A percentile compares a stretch with the other conserved stretches of the same genome.
Evolutionary conservation across 1,140 invertebrate genomes (phyloP).

Genomic region (Musca domestica): DNA sequence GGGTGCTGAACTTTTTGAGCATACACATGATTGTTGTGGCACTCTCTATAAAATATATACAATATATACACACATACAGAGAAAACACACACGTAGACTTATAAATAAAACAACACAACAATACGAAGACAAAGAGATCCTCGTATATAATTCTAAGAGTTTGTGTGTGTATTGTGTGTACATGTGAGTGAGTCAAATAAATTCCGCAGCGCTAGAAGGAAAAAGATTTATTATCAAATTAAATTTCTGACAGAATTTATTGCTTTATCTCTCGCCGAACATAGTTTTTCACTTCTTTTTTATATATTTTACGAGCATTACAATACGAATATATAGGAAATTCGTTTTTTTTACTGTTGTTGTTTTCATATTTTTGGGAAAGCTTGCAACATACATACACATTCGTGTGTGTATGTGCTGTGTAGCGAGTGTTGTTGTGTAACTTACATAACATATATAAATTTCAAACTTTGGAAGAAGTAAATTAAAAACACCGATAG

Average conservation of each 20-base stretch:
- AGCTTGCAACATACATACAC: too few relatives aligned
- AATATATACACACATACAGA: conserved; percentile 10
- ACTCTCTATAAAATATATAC: conserved; percentile 8
- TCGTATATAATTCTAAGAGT: background rate
- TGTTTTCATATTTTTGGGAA: too few relatives aligned
- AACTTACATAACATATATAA: too few relatives aligned
- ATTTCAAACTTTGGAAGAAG: too few relatives aligned
- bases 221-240: conserved; percentile 55
- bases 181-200: conserved; percentile 48
- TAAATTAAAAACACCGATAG: too few relatives aligned
- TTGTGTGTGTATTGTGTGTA: conserved; percentile 8
- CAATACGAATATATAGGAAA: too few relatives aligned
- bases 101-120: background rate
- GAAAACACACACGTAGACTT: background rate
- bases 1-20: background rate
- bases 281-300: conserved; percentile 43
- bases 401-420: too few relatives aligned
- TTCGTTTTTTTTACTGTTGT: too few relatives aligned
- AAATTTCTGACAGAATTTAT: conserved; percentile 56
- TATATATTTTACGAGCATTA: conserved; percentile 2
- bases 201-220: conserved; percentile 54
- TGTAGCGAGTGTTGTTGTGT: too few relatives aligned
- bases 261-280: conserved; percentile 54
- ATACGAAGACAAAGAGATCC: background rate
- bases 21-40: conserved; percentile 7